A percentile compares a stretch with the other conserved stretches of the same genome.
phyloP scores from a whole-genome alignment of 2,888 invertebrate species.

The Platypus cylindrus region DNA sequence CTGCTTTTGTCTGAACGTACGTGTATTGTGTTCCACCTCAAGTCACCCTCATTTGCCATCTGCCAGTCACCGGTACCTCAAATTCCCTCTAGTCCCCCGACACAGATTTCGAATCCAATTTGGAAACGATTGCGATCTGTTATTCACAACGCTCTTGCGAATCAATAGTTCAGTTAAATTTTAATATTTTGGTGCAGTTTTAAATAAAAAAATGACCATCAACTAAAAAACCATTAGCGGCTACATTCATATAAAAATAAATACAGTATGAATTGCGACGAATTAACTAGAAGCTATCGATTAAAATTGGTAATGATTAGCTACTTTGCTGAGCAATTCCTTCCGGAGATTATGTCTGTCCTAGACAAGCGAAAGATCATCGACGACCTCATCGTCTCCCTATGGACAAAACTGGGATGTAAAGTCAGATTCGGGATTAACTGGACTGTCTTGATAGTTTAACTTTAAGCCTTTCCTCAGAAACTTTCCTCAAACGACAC shows the following conservation, averaged over 20 bases:
- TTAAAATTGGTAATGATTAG: no score
- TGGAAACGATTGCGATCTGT: constrained; percentile 36
- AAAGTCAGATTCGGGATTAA: constrained; percentile 25
- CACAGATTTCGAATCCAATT: constrained; percentile 33
- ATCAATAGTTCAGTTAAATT: no score
- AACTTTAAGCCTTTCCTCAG: constrained; percentile 24
- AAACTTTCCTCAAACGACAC: constrained; percentile 22
- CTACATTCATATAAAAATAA: no score
- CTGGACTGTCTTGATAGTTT: constrained; percentile 26
- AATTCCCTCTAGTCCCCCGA: constrained; percentile 19
- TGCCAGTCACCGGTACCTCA: constrained; percentile 34
- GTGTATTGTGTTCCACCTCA: constrained; percentile 36
- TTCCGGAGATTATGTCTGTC: constrained; percentile 1
- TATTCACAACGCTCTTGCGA: no score
- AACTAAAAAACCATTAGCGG: no score
- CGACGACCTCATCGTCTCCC: constrained; percentile 7
- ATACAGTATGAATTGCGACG: no score
- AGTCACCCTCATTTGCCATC: constrained; percentile 37
- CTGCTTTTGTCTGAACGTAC: constrained; percentile 34
- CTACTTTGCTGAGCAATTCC: constrained; percentile 4
- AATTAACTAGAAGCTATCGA: no score
- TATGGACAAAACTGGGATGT: constrained; percentile 6
- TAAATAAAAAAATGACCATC: no score
- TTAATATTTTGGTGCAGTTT: no score
- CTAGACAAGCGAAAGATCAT: constrained; percentile 14